A percentile compares a stretch with the other conserved stretches of the same genome.
These are phyloP conservation scores for Melinaea menophilus DNA, from an alignment of 2,888 invertebrate species.

Conservation along the genomic window DNA sequence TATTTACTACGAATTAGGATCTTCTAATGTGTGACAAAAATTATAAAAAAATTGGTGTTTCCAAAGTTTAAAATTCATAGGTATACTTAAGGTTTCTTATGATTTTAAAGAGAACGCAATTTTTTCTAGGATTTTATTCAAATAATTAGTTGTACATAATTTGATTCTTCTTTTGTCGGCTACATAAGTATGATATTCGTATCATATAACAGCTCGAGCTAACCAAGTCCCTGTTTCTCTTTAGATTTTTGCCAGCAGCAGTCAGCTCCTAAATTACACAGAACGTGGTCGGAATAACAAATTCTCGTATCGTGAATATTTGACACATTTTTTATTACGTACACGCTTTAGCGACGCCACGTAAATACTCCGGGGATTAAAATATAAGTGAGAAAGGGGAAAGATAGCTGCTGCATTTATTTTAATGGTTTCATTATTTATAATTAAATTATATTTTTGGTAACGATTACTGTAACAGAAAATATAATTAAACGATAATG, in stretches of 20 bases:
- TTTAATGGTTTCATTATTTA: neutral
- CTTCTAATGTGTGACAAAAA: no score
- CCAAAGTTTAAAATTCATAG: no score
- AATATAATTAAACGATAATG: neutral
- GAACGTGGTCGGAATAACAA: conserved; percentile 39
- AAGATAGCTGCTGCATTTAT: neutral
- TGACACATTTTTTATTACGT: conserved; percentile 33
- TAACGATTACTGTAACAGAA: no score
- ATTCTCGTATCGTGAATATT: conserved; percentile 34
- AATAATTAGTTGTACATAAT: no score
- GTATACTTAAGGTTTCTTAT: no score
- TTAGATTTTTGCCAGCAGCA: conserved; percentile 32
- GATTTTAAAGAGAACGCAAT: no score
- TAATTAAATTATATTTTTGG: no score
- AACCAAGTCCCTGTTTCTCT: conserved; percentile 25
- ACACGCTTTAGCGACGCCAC: conserved; percentile 22
- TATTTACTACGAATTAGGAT: no score
- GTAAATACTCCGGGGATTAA: conserved; percentile 32
- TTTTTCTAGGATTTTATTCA: no score
- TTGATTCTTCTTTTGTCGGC: neutral
- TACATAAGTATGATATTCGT: neutral
- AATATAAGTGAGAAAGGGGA: conserved; percentile 26
- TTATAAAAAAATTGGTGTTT: no score
- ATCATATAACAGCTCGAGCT: conserved; percentile 12
- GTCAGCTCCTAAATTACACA: conserved; percentile 39